Conservation (phyloP, 2,888 invertebrate genomes). For the Quadroppia sp. region DNA sequence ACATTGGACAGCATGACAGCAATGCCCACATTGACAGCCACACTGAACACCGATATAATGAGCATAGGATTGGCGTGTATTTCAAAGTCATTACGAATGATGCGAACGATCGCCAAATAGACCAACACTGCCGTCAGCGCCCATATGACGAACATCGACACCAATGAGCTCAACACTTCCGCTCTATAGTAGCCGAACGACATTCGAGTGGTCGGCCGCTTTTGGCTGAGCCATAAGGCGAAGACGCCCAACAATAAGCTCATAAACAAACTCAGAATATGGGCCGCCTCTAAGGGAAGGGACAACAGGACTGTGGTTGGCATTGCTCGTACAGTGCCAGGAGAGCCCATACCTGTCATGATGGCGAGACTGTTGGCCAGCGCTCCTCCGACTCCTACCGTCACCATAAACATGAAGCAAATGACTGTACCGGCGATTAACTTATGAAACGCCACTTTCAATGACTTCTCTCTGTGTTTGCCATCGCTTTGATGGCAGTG, state of each 20-base stretch:
- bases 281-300: slow-evolving; percentile 97
- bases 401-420: slow-evolving; percentile 92
- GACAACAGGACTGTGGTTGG: no score
- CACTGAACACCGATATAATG: slow-evolving; percentile 87
- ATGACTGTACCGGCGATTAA: no score
- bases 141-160: slow-evolving; percentile 95
- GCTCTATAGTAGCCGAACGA: slow-evolving; percentile 91
- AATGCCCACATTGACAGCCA: slow-evolving; percentile 86
- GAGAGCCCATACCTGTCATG: no score
- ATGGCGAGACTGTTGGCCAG: slow-evolving; percentile 70
- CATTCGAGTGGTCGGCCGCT: slow-evolving; percentile 80
- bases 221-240: no score
- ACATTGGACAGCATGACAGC: slow-evolving; percentile 66
- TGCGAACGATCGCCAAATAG: slow-evolving; percentile 82
- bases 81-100: slow-evolving; percentile 74
- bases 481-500: no score
- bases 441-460: no score
- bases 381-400: slow-evolving; percentile 59
- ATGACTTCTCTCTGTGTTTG: no score
- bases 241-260: slow-evolving; percentile 87
- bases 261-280: slow-evolving; percentile 95
- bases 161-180: slow-evolving; percentile 79
- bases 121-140: slow-evolving; percentile 92
- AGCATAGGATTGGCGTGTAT: slow-evolving; percentile 76
- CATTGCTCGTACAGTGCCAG: no score